Conservation (phyloP, 2,888 invertebrate genomes). For the Melitaea athalia region DNA sequence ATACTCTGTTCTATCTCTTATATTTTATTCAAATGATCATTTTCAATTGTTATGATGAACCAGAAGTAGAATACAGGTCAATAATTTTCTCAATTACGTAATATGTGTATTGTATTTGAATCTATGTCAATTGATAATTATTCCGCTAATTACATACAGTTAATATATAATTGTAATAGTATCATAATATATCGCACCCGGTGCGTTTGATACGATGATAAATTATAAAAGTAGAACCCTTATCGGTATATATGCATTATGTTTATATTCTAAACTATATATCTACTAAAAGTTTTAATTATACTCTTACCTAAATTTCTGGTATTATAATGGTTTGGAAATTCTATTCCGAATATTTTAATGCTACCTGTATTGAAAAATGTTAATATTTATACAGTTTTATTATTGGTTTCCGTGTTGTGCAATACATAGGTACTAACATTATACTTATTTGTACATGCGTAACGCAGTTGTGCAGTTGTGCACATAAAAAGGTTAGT, state of each 20-base stretch:
- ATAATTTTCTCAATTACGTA: too few species aligned
- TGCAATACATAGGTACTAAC: slow-evolving; percentile 63
- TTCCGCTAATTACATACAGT: slow-evolving; percentile 20
- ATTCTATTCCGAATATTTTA: background rate
- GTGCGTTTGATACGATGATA: slow-evolving; percentile 18
- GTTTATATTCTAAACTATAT: background rate
- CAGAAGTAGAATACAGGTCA: background rate
- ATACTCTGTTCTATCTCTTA: too few species aligned
- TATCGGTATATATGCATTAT: slow-evolving; percentile 1
- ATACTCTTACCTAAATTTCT: background rate
- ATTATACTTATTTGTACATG: slow-evolving; percentile 24
- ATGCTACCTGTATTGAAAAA: background rate
- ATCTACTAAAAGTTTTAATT: background rate
- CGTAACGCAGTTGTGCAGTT: slow-evolving; percentile 52
- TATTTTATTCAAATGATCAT: too few species aligned
- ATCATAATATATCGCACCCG: slow-evolving; percentile 21
- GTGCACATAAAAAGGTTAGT: background rate
- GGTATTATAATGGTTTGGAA: background rate
- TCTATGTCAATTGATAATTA: background rate
- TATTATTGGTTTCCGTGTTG: slow-evolving; percentile 55
- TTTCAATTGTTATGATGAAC: too few species aligned
- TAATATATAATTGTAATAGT: slow-evolving; percentile 14
- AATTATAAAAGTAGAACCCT: slow-evolving; percentile 14
- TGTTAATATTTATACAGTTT: slow-evolving; percentile 61
- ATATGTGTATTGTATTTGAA: background rate